A percentile compares a stretch with the other conserved stretches of the same genome.
Evolutionary conservation across 2,113 vertebrate genomes (phyloP).

Genomic region (Empidonax alnorum): DNA sequence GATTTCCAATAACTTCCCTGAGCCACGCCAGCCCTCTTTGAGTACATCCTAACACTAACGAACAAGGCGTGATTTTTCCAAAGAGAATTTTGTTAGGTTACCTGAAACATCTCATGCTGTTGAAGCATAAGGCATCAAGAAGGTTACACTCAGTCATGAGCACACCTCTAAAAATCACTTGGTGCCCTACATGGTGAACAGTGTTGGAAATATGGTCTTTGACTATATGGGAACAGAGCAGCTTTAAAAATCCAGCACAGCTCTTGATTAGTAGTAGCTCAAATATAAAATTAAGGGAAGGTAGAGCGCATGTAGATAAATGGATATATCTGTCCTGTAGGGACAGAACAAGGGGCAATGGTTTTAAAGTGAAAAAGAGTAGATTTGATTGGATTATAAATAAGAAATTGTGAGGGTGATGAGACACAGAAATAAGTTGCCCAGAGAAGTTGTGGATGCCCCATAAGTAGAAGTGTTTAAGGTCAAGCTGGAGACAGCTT

Average conservation of each 20-base stretch:
- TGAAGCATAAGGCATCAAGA: background rate
- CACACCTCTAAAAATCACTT: background rate
- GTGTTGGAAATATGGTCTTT: background rate
- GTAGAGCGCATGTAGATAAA: background rate
- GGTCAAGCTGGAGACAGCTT: background rate
- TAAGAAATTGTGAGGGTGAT: background rate
- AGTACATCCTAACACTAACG: background rate
- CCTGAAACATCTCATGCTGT: background rate
- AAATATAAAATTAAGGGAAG: background rate
- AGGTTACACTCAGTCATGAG: background rate
- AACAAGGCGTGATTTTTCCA: background rate
- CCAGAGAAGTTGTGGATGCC: background rate
- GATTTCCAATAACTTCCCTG: background rate
- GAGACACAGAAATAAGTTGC: background rate
- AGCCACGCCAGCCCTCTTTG: background rate
- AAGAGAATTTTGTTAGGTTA: background rate
- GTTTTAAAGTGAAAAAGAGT: background rate
- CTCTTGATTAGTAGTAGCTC: background rate
- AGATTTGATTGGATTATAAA: background rate
- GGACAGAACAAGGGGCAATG: background rate
- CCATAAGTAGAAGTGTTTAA: background rate
- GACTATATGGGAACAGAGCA: background rate
- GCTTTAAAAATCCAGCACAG: background rate
- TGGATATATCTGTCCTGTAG: background rate
- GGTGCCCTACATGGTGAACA: background rate